phyloP scores from a whole-genome alignment of 2,888 invertebrate genomes.

The Caenorhabditis sp. region DNA sequence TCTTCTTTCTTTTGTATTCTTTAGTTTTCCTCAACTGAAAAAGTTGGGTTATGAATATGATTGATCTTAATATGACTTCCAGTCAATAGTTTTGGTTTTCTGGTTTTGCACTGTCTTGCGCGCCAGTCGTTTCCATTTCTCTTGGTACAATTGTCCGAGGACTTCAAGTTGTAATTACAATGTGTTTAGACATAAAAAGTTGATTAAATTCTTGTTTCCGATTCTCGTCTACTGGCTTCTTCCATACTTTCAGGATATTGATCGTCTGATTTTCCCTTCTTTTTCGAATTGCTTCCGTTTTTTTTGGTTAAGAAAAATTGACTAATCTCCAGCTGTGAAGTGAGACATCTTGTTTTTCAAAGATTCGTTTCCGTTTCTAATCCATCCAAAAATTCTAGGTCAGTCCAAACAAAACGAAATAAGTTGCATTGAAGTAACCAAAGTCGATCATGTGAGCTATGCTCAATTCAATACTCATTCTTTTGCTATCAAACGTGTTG shows the following conservation, averaged over 20 bases:
- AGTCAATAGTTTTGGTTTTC: conserved; percentile 28
- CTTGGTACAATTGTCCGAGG: conserved; percentile 39
- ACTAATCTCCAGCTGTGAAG: too few relatives aligned
- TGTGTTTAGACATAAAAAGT: conserved; percentile 51
- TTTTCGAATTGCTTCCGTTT: background rate
- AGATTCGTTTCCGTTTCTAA: background rate
- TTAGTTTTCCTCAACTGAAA: background rate
- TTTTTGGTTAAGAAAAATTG: background rate
- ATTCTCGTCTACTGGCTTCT: conserved; percentile 10
- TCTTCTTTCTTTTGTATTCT: background rate
- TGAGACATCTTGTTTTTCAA: too few relatives aligned
- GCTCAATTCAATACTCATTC: conserved; percentile 27
- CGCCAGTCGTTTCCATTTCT: conserved; percentile 8
- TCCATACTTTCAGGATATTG: conserved; percentile 6
- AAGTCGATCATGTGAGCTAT: conserved; percentile 52
- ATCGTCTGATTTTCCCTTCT: background rate
- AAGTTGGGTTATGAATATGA: conserved; percentile 2
- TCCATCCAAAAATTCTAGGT: background rate
- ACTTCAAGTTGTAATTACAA: conserved; percentile 56
- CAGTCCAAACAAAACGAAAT: background rate
- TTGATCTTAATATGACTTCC: conserved; percentile 33
- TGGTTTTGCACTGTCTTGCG: conserved; percentile 22
- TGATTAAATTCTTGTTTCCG: conserved; percentile 60
- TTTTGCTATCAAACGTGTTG: conserved; percentile 24
- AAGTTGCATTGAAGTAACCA: background rate